Conservation (phyloP, 2,797 vertebrate species). For the Dallia pectoralis region DNA sequence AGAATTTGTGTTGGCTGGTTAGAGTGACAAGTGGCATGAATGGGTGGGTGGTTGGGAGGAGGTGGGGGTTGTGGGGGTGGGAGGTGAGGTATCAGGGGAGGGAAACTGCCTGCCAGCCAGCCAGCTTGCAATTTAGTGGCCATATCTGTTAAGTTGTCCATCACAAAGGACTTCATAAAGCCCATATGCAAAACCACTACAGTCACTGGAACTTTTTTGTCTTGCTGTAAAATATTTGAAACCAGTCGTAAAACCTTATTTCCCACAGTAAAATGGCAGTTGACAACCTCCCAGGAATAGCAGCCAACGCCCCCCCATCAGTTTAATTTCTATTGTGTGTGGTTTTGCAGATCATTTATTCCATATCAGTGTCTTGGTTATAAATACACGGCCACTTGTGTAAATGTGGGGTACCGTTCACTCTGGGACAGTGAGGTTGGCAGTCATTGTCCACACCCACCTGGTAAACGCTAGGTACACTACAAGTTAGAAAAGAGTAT, state of each 20-base stretch:
- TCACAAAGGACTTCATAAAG: conserved; percentile 52
- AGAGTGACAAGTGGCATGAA: no score
- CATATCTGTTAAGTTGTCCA: conserved; percentile 51
- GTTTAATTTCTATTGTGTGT: not conserved
- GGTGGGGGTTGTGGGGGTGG: not conserved
- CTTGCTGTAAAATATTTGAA: conserved; percentile 59
- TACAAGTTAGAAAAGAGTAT: no score
- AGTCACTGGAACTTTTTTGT: conserved; percentile 48
- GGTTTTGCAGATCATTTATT: not conserved
- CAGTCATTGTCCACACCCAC: no score
- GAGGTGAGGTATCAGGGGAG: not conserved
- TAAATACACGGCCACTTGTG: not conserved
- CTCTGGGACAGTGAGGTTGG: not conserved
- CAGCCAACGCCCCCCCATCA: conserved; percentile 4
- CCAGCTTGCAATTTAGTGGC: conserved; percentile 41
- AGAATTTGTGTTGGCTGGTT: not conserved
- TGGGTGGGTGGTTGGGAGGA: not conserved
- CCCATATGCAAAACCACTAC: conserved; percentile 50
- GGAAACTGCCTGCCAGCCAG: conserved; percentile 19
- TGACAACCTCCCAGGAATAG: conserved; percentile 52
- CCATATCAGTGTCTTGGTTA: not conserved
- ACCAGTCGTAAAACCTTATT: conserved; percentile 54
- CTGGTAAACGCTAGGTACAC: no score
- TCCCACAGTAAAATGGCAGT: conserved; percentile 58
- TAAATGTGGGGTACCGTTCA: not conserved